These are phyloP conservation scores for Anguilla obscura DNA, from an alignment of 2,797 vertebrate species.

Conservation along the genomic window DNA sequence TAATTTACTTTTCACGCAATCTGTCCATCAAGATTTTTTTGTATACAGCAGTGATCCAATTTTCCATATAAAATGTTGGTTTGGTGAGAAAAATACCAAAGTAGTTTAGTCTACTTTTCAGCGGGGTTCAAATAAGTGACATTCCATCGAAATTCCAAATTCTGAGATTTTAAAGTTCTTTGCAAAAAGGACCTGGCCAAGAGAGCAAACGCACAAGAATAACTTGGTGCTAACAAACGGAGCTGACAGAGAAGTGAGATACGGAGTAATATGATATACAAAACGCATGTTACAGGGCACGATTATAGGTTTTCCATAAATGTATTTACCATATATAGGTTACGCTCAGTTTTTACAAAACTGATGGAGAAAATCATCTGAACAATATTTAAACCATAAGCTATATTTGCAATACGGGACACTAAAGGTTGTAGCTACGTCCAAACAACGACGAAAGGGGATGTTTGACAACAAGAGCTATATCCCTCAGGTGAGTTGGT, in stretches of 20 bases:
- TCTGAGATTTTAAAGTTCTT: conserved; percentile 41
- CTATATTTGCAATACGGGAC: conserved; percentile 20
- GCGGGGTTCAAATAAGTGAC: conserved; percentile 68
- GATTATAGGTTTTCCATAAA: not conserved
- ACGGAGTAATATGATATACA: conserved; percentile 7
- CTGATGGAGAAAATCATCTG: conserved; percentile 37
- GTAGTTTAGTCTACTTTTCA: conserved; percentile 57
- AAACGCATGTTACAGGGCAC: conserved; percentile 29
- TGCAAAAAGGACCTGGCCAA: conserved; percentile 38
- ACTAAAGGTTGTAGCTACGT: conserved; percentile 32
- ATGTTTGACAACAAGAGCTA: conserved; percentile 28
- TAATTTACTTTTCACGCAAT: conserved; percentile 85
- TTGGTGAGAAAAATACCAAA: conserved; percentile 58
- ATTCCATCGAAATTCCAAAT: conserved; percentile 71
- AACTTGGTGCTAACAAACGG: conserved; percentile 37
- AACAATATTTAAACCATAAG: conserved; percentile 29
- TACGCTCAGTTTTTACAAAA: conserved; percentile 27
- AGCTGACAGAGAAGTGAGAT: conserved; percentile 4
- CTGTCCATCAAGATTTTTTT: conserved; percentile 76
- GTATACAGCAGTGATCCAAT: conserved; percentile 70
- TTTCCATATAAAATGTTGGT: conserved; percentile 72
- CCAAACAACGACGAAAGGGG: conserved; percentile 34
- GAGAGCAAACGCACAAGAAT: conserved; percentile 49
- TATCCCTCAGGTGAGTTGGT: conserved; percentile 60
- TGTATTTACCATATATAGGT: conserved; percentile 41